Conservation (phyloP, 1,140 invertebrate genomes). For the Tenebrio molitor region DNA sequence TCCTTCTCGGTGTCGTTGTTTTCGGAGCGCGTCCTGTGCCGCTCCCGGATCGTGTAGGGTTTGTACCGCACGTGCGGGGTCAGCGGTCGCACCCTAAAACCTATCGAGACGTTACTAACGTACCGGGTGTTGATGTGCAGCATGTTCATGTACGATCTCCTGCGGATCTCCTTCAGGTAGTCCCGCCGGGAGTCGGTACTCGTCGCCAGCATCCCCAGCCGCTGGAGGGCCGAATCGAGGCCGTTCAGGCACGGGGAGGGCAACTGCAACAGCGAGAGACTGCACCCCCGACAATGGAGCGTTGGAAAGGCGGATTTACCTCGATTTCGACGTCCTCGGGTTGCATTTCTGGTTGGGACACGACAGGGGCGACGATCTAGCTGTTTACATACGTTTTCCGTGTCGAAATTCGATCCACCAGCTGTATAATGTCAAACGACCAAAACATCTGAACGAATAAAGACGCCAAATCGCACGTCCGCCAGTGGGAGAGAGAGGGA, state of each 20-base stretch:
- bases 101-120: conserved; percentile 72
- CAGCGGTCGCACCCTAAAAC: conserved; percentile 68
- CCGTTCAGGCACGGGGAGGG: conserved; percentile 63
- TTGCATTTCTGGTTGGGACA: conserved; percentile 2
- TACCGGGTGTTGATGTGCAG: conserved; percentile 70
- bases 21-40: conserved; percentile 72
- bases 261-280: too few relatives aligned
- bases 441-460: conserved; percentile 10
- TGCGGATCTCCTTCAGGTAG: conserved; percentile 68
- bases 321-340: conserved; percentile 33
- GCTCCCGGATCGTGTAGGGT: conserved; percentile 63
- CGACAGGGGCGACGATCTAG: background rate
- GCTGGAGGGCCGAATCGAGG: conserved; percentile 71
- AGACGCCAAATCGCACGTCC: background rate
- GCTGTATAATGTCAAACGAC: conserved; percentile 32
- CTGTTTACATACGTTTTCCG: conserved; percentile 29
- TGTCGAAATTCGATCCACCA: conserved; percentile 29
- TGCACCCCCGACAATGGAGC: too few relatives aligned
- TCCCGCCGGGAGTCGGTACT: conserved; percentile 70
- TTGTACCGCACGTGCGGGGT: conserved; percentile 60
- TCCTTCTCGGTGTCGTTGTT: conserved; percentile 69
- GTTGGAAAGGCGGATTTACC: background rate
- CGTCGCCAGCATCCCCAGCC: conserved; percentile 72
- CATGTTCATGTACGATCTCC: conserved; percentile 64
- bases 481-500: background rate